Evolutionary conservation across 2,888 invertebrate species (phyloP).

Genomic region (Mylabris sibirica): DNA sequence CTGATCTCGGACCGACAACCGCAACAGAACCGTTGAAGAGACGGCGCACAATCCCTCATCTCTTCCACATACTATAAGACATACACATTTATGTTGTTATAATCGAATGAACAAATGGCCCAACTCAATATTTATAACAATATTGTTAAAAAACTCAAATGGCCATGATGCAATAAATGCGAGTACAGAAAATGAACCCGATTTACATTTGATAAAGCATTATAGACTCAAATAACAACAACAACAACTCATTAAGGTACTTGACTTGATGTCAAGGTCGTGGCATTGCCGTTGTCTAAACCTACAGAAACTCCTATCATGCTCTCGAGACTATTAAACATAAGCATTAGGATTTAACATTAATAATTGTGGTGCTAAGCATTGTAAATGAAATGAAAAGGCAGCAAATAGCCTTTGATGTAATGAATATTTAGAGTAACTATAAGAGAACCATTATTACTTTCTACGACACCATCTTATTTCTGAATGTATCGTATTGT

Average conservation of each 20-base stretch:
- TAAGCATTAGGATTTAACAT: background rate
- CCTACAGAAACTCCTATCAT: background rate
- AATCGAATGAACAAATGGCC: slow-evolving; percentile 14
- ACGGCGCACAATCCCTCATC: slow-evolving; percentile 45
- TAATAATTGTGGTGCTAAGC: background rate
- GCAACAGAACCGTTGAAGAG: slow-evolving; percentile 43
- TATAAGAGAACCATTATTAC: no score
- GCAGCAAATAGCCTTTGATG: background rate
- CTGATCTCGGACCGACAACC: slow-evolving; percentile 56
- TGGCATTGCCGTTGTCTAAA: background rate
- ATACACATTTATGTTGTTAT: slow-evolving; percentile 5
- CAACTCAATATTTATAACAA: slow-evolving; percentile 18
- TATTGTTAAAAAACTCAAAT: slow-evolving; percentile 17
- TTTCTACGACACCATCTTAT: no score
- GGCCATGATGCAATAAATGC: background rate
- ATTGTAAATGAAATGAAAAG: background rate
- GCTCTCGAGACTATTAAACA: background rate
- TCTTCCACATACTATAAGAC: slow-evolving; percentile 24
- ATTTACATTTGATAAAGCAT: slow-evolving; percentile 3
- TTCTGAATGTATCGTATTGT: background rate
- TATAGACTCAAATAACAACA: background rate
- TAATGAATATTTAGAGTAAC: no score
- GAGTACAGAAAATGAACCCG: background rate
- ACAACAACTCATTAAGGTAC: background rate
- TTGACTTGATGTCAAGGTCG: slow-evolving; percentile 21